Percentiles rank a stretch among this genome's conserved stretches.
Conservation (phyloP, 2,888 invertebrate genomes). For the Dinocampus coccinellae region DNA sequence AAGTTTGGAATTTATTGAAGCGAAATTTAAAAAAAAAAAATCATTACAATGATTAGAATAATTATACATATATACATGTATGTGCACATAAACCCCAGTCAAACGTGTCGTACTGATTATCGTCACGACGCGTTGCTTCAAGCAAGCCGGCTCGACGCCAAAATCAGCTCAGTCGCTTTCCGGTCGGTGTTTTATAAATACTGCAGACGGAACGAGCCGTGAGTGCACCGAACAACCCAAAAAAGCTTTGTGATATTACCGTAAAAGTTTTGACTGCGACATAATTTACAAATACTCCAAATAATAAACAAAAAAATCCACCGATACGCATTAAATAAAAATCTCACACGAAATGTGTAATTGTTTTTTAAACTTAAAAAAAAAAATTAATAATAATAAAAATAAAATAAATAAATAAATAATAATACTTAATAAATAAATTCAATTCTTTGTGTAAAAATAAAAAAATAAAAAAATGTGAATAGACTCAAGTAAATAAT, state of each 20-base stretch:
- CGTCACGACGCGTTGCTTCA: conserved; percentile 45
- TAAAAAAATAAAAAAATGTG: too few relatives aligned
- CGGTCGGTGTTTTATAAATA: conserved; percentile 69
- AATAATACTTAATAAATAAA: too few relatives aligned
- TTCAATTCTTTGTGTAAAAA: too few relatives aligned
- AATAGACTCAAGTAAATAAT: too few relatives aligned
- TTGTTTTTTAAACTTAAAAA: too few relatives aligned
- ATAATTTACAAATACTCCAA: neutral
- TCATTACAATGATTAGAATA: conserved; percentile 19
- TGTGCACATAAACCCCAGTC: conserved; percentile 39
- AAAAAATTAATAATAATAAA: too few relatives aligned
- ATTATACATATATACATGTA: conserved; percentile 37
- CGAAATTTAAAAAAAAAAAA: conserved; percentile 35
- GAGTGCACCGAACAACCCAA: conserved; percentile 56
- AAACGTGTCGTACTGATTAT: conserved; percentile 45
- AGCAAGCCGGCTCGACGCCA: conserved; percentile 66
- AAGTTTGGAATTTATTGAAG: neutral
- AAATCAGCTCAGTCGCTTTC: conserved; percentile 68
- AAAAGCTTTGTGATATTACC: conserved; percentile 31
- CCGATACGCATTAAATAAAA: neutral
- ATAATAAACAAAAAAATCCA: too few relatives aligned
- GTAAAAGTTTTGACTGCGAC: conserved; percentile 1
- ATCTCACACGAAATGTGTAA: too few relatives aligned
- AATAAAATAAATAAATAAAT: too few relatives aligned
- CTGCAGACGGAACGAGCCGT: conserved; percentile 60